Evolutionary conservation across 2,113 vertebrate genomes (phyloP), one percentile per base, ranked within the genome.

Genomic region (Onychorhynchus coronatus): DNA sequence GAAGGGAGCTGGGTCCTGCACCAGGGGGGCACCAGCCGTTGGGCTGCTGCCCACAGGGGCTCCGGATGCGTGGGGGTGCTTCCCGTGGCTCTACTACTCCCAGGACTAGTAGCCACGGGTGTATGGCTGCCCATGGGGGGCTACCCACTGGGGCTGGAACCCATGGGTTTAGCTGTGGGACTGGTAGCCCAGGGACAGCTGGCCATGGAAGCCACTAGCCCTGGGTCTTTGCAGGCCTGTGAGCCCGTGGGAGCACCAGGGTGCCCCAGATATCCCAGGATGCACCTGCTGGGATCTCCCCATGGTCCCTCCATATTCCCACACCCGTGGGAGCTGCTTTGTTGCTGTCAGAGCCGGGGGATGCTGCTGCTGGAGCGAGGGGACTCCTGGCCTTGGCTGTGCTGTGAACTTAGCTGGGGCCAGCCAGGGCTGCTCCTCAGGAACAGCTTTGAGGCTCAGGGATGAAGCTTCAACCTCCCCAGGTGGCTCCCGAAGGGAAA

Each of bases 141-240:
- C 35, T 61, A 11, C 10, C 15, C 25, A 14, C 3, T 52, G 50
- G 25, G 35, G 19, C 37, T 52, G 30, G 8, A 12, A 0, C 9
- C 22, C 15, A 0, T 5, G 47, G 20, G 16, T 7, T 24, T 27
- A 0, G 8, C 24, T 41, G 20, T 3, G 71, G 44, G 44, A 59
- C 73, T 59, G 9, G 39, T 8, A 41, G 39, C 19, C 5, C 31
- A 8, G 31, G 59, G 55, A 8, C 61, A 70, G 62, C 11, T 49
- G 31, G 65, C 75, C 70, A 7, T 6, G 4, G 65, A 46, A 31
- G 18, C 27, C 12, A 1, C 14, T 11, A 17, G 63, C 50, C 41
- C 59, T 3, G 1, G 4, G 8, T 11, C 19, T 14, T n/a, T 49
- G 24, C 67, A 71, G 80, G 66, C 0, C 7, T 3, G 6, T 1